Evolutionary conservation across 2,888 invertebrate genomes (phyloP), one percentile per base, ranked within the genome.

Genomic region (Heliconius sara): DNA sequence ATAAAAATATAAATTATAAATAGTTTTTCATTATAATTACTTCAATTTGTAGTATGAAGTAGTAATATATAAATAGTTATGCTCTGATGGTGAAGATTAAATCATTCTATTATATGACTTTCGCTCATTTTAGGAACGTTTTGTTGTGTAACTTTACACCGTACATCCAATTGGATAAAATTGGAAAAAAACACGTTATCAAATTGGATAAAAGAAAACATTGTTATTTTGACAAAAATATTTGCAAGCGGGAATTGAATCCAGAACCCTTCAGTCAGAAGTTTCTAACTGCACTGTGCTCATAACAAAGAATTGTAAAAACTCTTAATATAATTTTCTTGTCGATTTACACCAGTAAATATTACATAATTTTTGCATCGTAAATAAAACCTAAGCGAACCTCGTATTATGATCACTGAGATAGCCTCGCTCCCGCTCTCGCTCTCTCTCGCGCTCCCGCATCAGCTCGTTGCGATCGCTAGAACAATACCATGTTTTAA

Each of bases 391-490:
- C 72, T 66, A 80, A 84, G 85, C 86, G 80, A 82, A 97, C 97
- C 97, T 96, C 83, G 97, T 96, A 91, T 97, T 97, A 87, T 97
- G 97, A 90, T 98, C 98, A 88, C 97, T 97, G 83, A 97, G 95
- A 89, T 98, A 97, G 82, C 98, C 98, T 68, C 96, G 88, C 81
- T 86, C 96, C 68, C 93, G 91, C 83, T 96, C 96, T 34, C 96
- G 90, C 83, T 97, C 97, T 76, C 97, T 96, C 88, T 98, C 98
- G 81, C 97, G 94, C 88, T 98, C 98, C 83, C 97, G 94, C 88
- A 98, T 96, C 85, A 98, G 94, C 92, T 98, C 98, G 90, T 98
- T 98, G 84, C 98, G 97, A 93, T 98, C 98, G 90, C 98, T 96
- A 84, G 79, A 90, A 89, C 83, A 87, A 88, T 80, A 84, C 82